A percentile compares a stretch with the other conserved stretches of the same genome.
Evolutionary conservation across 2,888 invertebrate species (phyloP).

Genomic region (Leptinotarsa juncta): DNA sequence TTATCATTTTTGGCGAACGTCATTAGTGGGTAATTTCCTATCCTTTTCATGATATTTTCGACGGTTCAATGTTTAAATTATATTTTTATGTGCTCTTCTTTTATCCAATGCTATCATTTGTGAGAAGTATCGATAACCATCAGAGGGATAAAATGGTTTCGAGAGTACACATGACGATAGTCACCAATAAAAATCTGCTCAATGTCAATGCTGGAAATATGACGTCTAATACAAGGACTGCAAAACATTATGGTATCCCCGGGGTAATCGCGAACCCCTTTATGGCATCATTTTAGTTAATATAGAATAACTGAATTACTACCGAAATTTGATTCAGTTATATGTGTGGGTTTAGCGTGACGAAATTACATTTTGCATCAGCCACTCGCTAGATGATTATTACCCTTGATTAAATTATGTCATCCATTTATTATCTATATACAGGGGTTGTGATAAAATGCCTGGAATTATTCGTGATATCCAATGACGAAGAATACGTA

Average conservation of each 20-base stretch:
- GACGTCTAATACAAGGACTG: constrained; percentile 47
- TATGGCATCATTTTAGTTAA: constrained; percentile 57
- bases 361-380: constrained; percentile 61
- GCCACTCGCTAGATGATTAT: constrained; percentile 50
- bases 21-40: no score
- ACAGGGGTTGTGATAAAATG: constrained; percentile 43
- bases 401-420: constrained; percentile 57
- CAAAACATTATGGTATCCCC: constrained; percentile 50
- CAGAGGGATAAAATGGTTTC: neutral
- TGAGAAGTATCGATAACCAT: neutral
- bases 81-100: no score
- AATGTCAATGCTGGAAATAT: constrained; percentile 42
- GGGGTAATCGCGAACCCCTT: constrained; percentile 54
- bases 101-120: neutral
- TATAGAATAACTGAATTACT: constrained; percentile 58
- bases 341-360: constrained; percentile 60
- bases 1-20: no score
- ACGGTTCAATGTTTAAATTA: no score
- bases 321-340: constrained; percentile 61
- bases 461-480: neutral
- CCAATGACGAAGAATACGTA: no score
- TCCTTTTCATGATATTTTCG: no score
- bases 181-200: constrained; percentile 44
- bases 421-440: constrained; percentile 56
- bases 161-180: neutral